phyloP scores from a whole-genome alignment of 2,113 vertebrate genomes.

The Polypterus bichir region DNA sequence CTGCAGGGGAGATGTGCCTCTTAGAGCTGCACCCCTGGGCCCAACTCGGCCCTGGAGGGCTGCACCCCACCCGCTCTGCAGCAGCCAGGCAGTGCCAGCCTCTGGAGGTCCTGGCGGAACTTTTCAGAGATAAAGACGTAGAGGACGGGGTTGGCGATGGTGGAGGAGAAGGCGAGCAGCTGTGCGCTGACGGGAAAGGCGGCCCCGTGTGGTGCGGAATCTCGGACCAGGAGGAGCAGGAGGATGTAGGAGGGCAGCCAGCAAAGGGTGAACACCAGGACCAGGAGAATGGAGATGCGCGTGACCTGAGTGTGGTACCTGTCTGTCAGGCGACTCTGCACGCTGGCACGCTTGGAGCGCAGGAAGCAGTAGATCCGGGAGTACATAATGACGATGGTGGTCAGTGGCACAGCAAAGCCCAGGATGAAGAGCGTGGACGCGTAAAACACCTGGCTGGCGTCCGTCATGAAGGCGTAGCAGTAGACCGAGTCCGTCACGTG shows the following conservation, averaged over 20 bases:
- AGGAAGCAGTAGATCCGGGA: conserved; percentile 49
- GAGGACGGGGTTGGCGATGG: conserved; percentile 48
- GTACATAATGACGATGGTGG: conserved; percentile 48
- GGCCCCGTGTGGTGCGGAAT: conserved; percentile 12
- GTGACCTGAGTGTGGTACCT: conserved; percentile 55
- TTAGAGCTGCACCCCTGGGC: no score
- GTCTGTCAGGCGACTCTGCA: conserved; percentile 36
- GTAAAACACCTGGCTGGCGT: conserved; percentile 47
- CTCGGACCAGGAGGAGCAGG: conserved; percentile 45
- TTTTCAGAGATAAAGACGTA: conserved; percentile 51
- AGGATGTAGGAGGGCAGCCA: conserved; percentile 55
- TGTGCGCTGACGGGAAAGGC: conserved; percentile 34
- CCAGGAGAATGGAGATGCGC: conserved; percentile 48
- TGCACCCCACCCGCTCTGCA: conserved; percentile 17
- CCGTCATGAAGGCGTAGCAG: conserved; percentile 51
- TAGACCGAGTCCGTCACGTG: conserved; percentile 24
- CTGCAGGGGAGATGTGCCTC: no score
- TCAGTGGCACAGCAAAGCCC: conserved; percentile 46
- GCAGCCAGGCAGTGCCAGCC: conserved; percentile 17
- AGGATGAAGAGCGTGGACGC: conserved; percentile 45
- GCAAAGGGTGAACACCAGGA: conserved; percentile 49
- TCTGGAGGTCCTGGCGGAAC: conserved; percentile 41
- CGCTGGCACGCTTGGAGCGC: conserved; percentile 19
- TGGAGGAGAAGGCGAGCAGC: conserved; percentile 42
- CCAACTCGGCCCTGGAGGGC: no score